These are phyloP conservation scores for Trichonephila clavata DNA, from an alignment of 1,140 invertebrate genomes.

Conservation along the genomic window DNA sequence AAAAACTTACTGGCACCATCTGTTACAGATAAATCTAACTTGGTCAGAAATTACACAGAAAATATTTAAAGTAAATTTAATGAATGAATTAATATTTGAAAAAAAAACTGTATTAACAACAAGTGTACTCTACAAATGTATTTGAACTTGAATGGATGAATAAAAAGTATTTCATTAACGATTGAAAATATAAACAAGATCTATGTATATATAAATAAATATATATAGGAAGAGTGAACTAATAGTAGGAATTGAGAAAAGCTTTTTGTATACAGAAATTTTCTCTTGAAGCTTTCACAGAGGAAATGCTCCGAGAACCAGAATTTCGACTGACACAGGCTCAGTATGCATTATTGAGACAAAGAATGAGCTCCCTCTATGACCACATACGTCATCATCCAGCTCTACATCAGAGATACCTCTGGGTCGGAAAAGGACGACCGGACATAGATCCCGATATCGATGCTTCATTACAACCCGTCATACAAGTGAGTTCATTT, in stretches of 20 bases:
- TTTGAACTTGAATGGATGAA: too few species aligned
- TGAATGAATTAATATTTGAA: too few species aligned
- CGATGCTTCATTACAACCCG: neutral
- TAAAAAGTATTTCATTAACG: too few species aligned
- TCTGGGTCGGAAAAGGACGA: conserved; percentile 77
- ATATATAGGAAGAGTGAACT: too few species aligned
- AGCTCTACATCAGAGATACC: conserved; percentile 77
- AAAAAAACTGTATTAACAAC: too few species aligned
- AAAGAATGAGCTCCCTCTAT: conserved; percentile 63
- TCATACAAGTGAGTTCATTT: neutral
- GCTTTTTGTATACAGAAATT: neutral
- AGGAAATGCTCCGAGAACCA: conserved; percentile 66
- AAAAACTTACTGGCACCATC: too few species aligned
- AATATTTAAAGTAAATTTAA: too few species aligned
- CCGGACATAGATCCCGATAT: conserved; percentile 77
- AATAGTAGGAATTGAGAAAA: neutral
- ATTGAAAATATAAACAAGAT: too few species aligned
- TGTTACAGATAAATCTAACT: too few species aligned
- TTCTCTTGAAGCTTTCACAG: conserved; percentile 64
- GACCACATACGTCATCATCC: conserved; percentile 78
- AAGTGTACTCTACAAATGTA: too few species aligned
- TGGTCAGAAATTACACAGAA: too few species aligned
- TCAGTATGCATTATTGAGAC: conserved; percentile 50
- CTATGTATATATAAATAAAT: neutral
- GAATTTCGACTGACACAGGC: conserved; percentile 29